Evolutionary conservation across 2,113 vertebrate species (phyloP).

Genomic region (Dryoscopus gambensis): DNA sequence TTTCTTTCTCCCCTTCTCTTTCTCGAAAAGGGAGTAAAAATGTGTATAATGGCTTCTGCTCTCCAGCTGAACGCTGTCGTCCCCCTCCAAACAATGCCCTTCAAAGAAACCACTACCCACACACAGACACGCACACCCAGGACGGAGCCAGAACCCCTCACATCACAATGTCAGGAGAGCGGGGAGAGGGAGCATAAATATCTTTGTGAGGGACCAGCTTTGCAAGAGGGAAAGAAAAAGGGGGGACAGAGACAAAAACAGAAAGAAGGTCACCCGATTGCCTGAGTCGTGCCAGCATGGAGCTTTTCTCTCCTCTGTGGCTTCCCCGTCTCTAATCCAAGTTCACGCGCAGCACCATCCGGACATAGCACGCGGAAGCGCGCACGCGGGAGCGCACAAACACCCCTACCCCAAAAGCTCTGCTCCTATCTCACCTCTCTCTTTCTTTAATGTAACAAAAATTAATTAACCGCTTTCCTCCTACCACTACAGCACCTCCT

Average conservation of each 20-base stretch:
- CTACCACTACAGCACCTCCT: slow-evolving; percentile 42
- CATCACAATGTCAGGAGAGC: slow-evolving; percentile 54
- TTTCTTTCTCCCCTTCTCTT: background rate
- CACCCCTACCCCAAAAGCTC: slow-evolving; percentile 48
- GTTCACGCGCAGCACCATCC: slow-evolving; percentile 63
- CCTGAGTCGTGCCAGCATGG: slow-evolving; percentile 56
- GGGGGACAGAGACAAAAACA: slow-evolving; percentile 5
- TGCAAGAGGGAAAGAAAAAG: slow-evolving; percentile 32
- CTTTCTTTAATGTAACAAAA: slow-evolving; percentile 56
- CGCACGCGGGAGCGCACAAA: background rate
- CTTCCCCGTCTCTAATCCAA: slow-evolving; percentile 49
- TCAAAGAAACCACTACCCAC: slow-evolving; percentile 19
- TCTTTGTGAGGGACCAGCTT: slow-evolving; percentile 49
- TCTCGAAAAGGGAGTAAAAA: slow-evolving; percentile 60
- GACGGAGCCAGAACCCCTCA: slow-evolving; percentile 52
- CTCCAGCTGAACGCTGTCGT: slow-evolving; percentile 61
- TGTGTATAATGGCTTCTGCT: slow-evolving; percentile 85
- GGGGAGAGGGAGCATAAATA: slow-evolving; percentile 7
- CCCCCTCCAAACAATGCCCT: slow-evolving; percentile 55
- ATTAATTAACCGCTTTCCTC: slow-evolving; percentile 64
- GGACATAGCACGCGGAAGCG: background rate
- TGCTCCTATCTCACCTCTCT: slow-evolving; percentile 76
- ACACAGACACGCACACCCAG: background rate
- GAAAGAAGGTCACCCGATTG: slow-evolving; percentile 70
- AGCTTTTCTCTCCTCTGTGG: slow-evolving; percentile 35